Percentiles rank a stretch among this genome's conserved stretches.
These are phyloP conservation scores for Neoaliturus tenellus DNA, from an alignment of 2,888 invertebrate species.

Conservation along the genomic window DNA sequence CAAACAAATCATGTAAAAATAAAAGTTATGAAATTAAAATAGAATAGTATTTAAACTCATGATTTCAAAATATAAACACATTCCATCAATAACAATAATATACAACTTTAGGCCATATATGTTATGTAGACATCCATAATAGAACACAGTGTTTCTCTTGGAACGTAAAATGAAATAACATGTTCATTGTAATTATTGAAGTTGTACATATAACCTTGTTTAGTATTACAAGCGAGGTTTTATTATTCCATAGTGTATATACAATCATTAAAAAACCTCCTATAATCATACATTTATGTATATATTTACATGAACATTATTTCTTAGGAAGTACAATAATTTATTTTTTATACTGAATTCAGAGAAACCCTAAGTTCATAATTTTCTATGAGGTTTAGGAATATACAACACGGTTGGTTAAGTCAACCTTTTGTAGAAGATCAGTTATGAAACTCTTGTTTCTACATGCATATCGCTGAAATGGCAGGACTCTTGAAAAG, in stretches of 20 bases:
- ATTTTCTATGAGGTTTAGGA: background rate
- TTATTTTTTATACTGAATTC: background rate
- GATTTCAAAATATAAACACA: background rate
- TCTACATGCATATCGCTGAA: too few relatives aligned
- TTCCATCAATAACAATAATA: background rate
- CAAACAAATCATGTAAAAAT: too few relatives aligned
- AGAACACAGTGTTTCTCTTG: background rate
- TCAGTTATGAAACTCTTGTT: too few relatives aligned
- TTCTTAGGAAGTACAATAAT: background rate
- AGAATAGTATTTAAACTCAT: background rate
- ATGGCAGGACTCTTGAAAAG: too few relatives aligned
- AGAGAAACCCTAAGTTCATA: background rate
- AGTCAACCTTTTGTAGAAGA: too few relatives aligned
- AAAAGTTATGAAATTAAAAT: background rate
- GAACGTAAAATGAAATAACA: background rate
- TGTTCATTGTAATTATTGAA: background rate
- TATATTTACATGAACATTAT: background rate
- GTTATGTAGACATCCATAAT: constrained; percentile 16
- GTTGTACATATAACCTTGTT: background rate
- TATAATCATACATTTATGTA: constrained; percentile 2
- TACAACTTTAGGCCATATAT: constrained; percentile 9
- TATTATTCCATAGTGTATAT: background rate
- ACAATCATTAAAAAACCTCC: background rate
- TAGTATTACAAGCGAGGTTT: constrained; percentile 26
- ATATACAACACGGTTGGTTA: too few relatives aligned